These are phyloP conservation scores for Xiphias gladius DNA, from an alignment of 2,113 vertebrate species.

Conservation along the genomic window DNA sequence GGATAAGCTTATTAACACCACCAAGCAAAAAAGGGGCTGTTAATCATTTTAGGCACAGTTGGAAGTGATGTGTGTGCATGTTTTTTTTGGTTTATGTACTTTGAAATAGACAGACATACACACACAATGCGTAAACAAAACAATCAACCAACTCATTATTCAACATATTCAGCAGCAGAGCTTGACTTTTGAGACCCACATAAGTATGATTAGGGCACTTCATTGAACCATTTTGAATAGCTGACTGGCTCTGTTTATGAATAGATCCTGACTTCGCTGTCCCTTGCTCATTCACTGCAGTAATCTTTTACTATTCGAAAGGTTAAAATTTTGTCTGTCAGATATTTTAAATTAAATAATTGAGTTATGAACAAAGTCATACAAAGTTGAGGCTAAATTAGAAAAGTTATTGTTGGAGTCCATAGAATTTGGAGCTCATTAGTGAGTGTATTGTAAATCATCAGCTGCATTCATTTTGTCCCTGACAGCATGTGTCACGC, in stretches of 20 bases:
- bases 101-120: conserved; percentile 21
- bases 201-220: conserved; percentile 29
- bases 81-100: conserved; percentile 14
- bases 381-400: conserved; percentile 10
- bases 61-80: conserved; percentile 31
- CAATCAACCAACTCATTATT: conserved; percentile 47
- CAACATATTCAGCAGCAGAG: conserved; percentile 43
- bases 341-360: neutral
- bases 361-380: neutral
- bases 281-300: neutral
- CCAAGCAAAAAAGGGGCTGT: conserved; percentile 37
- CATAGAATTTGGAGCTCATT: conserved; percentile 8
- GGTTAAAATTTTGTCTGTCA: neutral
- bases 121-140: conserved; percentile 22
- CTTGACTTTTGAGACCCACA: conserved; percentile 49
- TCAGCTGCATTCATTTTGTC: neutral
- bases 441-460: neutral
- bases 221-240: conserved; percentile 41
- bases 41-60: conserved; percentile 70
- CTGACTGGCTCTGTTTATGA: conserved; percentile 42
- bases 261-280: neutral
- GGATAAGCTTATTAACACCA: conserved; percentile 65
- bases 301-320: neutral
- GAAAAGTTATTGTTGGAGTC: neutral
- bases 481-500: neutral